Evolutionary conservation across 2,113 vertebrate species (phyloP).

Genomic region (Calyptomena viridis): DNA sequence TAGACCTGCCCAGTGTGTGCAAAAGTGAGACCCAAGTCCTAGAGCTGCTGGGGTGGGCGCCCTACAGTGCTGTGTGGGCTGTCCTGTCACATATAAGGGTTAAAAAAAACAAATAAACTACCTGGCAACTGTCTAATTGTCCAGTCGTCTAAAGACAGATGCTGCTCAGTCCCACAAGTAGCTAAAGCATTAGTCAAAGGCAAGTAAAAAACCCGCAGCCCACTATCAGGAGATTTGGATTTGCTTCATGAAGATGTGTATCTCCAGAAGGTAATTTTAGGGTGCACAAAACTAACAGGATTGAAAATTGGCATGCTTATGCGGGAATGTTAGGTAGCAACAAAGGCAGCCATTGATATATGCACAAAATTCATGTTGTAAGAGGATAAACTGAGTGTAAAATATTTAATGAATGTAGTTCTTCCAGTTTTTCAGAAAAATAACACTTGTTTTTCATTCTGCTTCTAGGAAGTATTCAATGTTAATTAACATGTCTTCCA

Average conservation of each 20-base stretch:
- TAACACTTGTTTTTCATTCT: background rate
- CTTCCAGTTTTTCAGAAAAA: background rate
- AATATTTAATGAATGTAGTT: background rate
- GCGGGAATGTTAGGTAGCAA: background rate
- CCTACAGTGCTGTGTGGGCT: rapidly evolving
- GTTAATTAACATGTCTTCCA: constrained; percentile 75
- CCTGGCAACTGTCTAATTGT: background rate
- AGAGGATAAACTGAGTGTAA: background rate
- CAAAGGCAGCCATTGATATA: rapidly evolving
- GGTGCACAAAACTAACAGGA: background rate
- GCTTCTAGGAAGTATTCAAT: constrained; percentile 37
- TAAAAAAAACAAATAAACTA: background rate
- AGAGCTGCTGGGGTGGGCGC: background rate
- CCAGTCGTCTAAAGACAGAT: background rate
- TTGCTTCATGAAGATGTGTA: background rate
- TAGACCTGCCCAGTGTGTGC: rapidly evolving
- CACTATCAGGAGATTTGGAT: rapidly evolving
- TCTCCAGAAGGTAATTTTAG: background rate
- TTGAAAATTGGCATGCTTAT: background rate
- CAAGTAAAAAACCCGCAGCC: background rate
- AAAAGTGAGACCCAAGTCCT: background rate
- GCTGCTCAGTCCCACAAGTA: rapidly evolving
- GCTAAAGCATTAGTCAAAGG: background rate
- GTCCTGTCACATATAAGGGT: background rate
- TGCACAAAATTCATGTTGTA: background rate